Percentiles rank a stretch among this genome's conserved stretches.
Evolutionary conservation across 2,888 invertebrate genomes (phyloP).

Genomic region (Pachycephus smyrnensis): DNA sequence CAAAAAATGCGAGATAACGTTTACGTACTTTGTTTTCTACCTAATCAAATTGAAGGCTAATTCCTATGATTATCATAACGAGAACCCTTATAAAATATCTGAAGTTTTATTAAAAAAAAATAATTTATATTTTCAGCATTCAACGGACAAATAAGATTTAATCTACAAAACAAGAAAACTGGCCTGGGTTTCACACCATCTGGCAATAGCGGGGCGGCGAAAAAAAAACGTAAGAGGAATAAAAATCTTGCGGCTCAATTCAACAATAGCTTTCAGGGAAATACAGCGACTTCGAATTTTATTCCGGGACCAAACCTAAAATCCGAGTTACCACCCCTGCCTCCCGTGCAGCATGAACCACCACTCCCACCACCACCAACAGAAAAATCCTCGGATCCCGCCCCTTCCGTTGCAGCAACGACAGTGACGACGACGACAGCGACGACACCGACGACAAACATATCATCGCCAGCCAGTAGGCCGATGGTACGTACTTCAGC

Average conservation of each 20-base stretch:
- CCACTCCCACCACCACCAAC: conserved; percentile 71
- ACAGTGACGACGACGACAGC: conserved; percentile 70
- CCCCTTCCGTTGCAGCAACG: conserved; percentile 71
- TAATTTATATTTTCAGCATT: conserved; percentile 49
- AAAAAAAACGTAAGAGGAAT: conserved; percentile 83
- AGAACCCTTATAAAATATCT: too few relatives aligned
- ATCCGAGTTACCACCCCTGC: conserved; percentile 68
- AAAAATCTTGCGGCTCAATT: conserved; percentile 68
- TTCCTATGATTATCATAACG: too few relatives aligned
- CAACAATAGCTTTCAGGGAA: conserved; percentile 66
- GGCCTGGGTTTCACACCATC: conserved; percentile 57
- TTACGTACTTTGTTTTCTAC: too few relatives aligned
- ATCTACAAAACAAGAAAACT: conserved; percentile 64
- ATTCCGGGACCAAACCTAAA: conserved; percentile 48
- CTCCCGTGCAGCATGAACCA: conserved; percentile 68
- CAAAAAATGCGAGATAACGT: too few relatives aligned
- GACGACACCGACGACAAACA: conserved; percentile 64
- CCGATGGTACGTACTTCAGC: conserved; percentile 57
- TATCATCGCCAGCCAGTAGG: conserved; percentile 66
- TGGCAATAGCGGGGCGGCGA: conserved; percentile 70
- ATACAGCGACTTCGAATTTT: conserved; percentile 38
- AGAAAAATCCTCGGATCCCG: conserved; percentile 50
- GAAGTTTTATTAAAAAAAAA: background rate
- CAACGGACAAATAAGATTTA: conserved; percentile 60
- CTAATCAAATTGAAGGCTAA: too few relatives aligned